Evolutionary conservation across 2,113 vertebrate genomes (phyloP), one percentile per base, ranked within the genome.

Genomic region (Ciconia maguari): DNA sequence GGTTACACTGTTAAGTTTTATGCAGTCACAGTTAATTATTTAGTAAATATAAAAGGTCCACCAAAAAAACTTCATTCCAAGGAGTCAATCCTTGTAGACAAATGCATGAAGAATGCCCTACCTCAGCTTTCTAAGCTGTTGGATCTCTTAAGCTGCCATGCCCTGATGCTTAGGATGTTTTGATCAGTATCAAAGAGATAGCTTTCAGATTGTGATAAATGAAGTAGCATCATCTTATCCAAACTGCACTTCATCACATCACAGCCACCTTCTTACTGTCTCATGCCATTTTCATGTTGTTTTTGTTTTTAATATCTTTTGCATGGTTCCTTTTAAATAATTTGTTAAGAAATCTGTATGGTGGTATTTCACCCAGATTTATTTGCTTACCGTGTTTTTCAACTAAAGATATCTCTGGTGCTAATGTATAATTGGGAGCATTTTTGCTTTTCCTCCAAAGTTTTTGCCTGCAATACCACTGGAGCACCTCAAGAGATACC

Each of bases 401-500:
- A 76, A 12, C 61, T 87, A 48, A 87, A 14, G 27, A 6, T 91
- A 65, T 89, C 95, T 97, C 89, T 89, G 92, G 92, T 94, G 94
- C 93, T 89, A n/a, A 66, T 68, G n/a, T 74, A 2, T 65, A 74
- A 34, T 58, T 79, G 42, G 84, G 46, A 91, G 66, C 27, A 2
- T 60, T 95, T 94, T 94, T 89, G 71, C 66, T 86, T 95, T 94
- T 94, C 58, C 77, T 84, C 91, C 87, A 19, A 7, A 54, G 2
- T 55, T 95, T 96, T 94, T 94, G 41, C 66, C 58, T 94, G 30
- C 66, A 4, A 4, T 87, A 66, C 87, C 49, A 55, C 49, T 51
- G 52, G 75, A 89, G 91, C 95, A 96, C 78, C 91, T 95, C 57
- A 79, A 82, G 89, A 95, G 87, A 92, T 82, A 87, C 34, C 41